Evolutionary conservation across 2,797 vertebrate genomes (phyloP).

Genomic region (Macropus fuliginosus): DNA sequence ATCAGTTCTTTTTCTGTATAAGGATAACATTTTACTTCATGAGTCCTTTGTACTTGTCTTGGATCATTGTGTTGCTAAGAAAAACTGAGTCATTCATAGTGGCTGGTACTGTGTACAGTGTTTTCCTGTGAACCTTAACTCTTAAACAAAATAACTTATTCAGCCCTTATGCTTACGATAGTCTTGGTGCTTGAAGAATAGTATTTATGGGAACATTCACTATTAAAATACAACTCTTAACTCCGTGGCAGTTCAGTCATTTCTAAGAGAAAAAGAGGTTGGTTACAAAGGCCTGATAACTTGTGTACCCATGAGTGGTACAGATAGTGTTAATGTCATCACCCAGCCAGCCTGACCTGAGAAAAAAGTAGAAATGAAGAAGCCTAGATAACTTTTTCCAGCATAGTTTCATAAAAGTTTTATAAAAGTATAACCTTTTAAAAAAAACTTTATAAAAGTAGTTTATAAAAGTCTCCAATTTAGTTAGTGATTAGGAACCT

Average conservation of each 20-base stretch:
- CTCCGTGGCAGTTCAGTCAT: not conserved
- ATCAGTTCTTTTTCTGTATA: no score
- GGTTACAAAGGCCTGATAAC: not conserved
- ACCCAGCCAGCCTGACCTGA: not conserved
- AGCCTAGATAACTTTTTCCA: constrained; percentile 2
- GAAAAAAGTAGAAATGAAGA: not conserved
- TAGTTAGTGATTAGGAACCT: constrained; percentile 6
- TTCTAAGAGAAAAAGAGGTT: not conserved
- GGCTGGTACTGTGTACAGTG: no score
- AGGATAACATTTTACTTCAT: no score
- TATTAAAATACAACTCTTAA: constrained; percentile 57
- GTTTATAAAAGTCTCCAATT: no score
- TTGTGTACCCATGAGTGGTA: not conserved
- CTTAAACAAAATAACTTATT: not conserved
- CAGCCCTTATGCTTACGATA: constrained; percentile 19
- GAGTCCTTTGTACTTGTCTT: no score
- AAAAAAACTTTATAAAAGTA: no score
- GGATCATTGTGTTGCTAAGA: no score
- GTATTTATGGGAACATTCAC: constrained; percentile 37
- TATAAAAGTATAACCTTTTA: not conserved
- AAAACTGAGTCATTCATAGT: no score
- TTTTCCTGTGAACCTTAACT: not conserved
- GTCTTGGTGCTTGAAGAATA: constrained; percentile 25
- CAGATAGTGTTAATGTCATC: not conserved
- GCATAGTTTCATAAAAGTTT: not conserved